These are phyloP conservation scores for Lethenteron camtschaticum DNA, from an alignment of 2,113 vertebrate species.

Conservation along the genomic window DNA sequence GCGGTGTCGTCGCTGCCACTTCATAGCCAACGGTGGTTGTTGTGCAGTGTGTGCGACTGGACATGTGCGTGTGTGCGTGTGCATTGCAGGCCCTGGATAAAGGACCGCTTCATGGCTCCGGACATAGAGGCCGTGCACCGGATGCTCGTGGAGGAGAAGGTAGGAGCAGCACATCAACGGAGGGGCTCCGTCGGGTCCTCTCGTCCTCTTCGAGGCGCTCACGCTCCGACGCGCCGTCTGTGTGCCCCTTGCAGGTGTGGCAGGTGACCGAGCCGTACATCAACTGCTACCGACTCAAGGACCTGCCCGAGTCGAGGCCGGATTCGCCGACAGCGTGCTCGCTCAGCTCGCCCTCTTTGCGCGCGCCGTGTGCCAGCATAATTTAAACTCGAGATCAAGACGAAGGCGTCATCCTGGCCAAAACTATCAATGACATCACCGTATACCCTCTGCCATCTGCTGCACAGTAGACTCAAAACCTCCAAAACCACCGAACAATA, in stretches of 20 bases:
- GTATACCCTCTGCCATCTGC: too few species aligned
- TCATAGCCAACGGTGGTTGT: neutral
- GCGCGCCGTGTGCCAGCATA: too few species aligned
- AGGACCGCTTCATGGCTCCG: slow-evolving; percentile 91
- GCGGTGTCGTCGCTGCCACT: neutral
- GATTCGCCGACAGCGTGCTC: slow-evolving; percentile 76
- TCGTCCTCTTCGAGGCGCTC: neutral
- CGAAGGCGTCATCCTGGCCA: too few species aligned
- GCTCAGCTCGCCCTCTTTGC: slow-evolving; percentile 24
- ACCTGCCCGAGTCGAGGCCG: slow-evolving; percentile 62
- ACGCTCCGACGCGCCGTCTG: neutral
- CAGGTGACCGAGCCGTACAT: slow-evolving; percentile 74
- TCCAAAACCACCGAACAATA: too few species aligned
- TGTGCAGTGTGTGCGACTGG: too few species aligned
- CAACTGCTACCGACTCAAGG: slow-evolving; percentile 65
- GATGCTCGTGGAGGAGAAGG: slow-evolving; percentile 71
- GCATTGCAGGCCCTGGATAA: slow-evolving; percentile 62
- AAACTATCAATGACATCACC: too few species aligned
- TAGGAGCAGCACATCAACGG: neutral
- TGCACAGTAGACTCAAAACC: too few species aligned
- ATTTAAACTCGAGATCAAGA: too few species aligned
- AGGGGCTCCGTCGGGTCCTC: too few species aligned
- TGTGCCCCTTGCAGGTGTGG: slow-evolving; percentile 43
- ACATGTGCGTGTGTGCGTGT: neutral
- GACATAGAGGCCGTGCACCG: slow-evolving; percentile 69